Conservation (phyloP, 1,140 invertebrate species). For the Drosophila micromelanica region DNA sequence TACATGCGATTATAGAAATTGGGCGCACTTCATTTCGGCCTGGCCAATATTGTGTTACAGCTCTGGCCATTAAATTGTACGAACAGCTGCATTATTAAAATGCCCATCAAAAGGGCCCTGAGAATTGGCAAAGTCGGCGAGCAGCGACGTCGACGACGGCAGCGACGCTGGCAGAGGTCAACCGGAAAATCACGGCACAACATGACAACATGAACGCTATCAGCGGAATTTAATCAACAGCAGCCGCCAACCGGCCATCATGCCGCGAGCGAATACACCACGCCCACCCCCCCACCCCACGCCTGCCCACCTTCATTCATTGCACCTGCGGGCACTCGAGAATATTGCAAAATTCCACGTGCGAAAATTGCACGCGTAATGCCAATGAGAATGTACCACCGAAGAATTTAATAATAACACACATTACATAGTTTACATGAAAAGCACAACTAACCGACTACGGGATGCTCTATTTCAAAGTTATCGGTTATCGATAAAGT, state of each 20-base stretch:
- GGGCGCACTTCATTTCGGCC: constrained; percentile 43
- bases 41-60: constrained; percentile 1
- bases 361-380: constrained; percentile 80
- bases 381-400: constrained; percentile 62
- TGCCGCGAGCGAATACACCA: not conserved
- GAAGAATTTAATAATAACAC: constrained; percentile 69
- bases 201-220: constrained; percentile 65
- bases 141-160: constrained; percentile 2
- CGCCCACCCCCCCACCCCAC: not conserved
- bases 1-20: constrained; percentile 60
- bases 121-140: constrained; percentile 39
- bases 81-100: constrained; percentile 73
- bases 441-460: not conserved
- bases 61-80: constrained; percentile 33
- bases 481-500: not conserved
- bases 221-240: constrained; percentile 80
- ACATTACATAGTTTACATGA: constrained; percentile 5
- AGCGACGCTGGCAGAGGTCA: constrained; percentile 53
- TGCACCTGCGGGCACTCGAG: constrained; percentile 43
- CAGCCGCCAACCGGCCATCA: constrained; percentile 23
- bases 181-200: constrained; percentile 68
- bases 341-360: constrained; percentile 80
- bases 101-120: constrained; percentile 67
- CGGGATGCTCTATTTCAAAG: not conserved
- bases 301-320: not conserved